Base-by-base conservation (phyloP, 2,113 vertebrate species). In the Microcebus jonahi region DNA sequence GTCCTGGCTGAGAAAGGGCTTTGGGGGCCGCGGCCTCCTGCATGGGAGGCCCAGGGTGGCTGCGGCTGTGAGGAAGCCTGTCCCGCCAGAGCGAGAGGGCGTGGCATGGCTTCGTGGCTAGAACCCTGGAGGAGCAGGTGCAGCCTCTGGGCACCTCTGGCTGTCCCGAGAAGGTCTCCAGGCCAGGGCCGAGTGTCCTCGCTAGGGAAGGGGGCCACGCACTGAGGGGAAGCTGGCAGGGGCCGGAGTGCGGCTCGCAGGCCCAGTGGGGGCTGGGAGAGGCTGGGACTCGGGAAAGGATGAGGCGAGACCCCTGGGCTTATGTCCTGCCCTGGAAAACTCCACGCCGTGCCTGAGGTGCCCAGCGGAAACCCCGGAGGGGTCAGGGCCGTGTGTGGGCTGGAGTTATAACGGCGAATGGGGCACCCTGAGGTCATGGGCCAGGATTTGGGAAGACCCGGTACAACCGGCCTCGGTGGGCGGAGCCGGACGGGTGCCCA, bases 121-220 rank as follows among this genome's bases (percentile, higher is more conserved):
- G 55, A 75, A 79, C 48, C 2, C 0, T 18, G 31, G 9, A 42
- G 75, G 55, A 23, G 53, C 21, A 10, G 27, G 50, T 55, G 3
- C 0, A 5, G 2, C 3, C 34, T 29, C 42, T 6, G 11, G 1
- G 15, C 39, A 13, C 2, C 3, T 12, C 27, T 39, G 48, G 27
- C n/a, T 90, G 36, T 36, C 31, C 70, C 4, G 4, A 50, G 48
- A n/a, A 9, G 36, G n/a, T 45, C 39, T 34, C 65, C 0, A 0
- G 45, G 57, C 18, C 15, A 39, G 75, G 39, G n/a, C 27, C 8
- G 48, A 11, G 55, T 23, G 59, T 59, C 42, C 59, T 76, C 53
- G 25, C 20, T 25, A 39, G 42, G 59, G 50, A 70, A 42, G 34
- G 15, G 83, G 21, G 45, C 29, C 27, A 13, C 39, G 5, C 0